phyloP scores from a whole-genome alignment of 2,888 invertebrate genomes.

The Rhagium mordax region DNA sequence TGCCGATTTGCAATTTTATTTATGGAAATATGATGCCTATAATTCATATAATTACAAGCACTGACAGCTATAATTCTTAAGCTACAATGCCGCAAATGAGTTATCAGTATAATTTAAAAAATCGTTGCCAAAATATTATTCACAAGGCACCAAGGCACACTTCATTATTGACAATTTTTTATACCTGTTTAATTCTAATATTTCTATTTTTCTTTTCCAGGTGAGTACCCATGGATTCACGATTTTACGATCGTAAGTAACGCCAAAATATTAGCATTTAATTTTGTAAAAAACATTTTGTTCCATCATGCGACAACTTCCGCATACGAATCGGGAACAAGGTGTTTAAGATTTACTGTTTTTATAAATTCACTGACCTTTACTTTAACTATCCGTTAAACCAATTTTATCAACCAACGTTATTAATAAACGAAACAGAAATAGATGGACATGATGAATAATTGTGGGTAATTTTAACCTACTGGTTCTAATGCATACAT shows the following conservation, averaged over 20 bases:
- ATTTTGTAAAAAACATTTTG: background rate
- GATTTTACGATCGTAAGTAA: background rate
- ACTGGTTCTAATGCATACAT: background rate
- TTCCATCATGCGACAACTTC: background rate
- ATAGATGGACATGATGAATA: background rate
- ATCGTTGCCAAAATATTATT: too few species aligned
- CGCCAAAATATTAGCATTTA: background rate
- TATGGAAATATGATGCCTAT: constrained; percentile 6
- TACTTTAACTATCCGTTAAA: constrained; percentile 1
- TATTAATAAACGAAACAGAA: background rate
- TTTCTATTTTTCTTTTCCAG: background rate
- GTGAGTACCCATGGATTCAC: constrained; percentile 1
- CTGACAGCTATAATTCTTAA: constrained; percentile 12
- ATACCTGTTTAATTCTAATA: background rate
- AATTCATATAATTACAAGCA: constrained; percentile 20
- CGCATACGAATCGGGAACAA: background rate
- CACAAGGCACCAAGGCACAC: too few species aligned
- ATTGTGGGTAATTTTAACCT: background rate
- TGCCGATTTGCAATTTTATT: constrained; percentile 8
- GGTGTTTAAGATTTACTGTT: constrained; percentile 8
- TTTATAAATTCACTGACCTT: constrained; percentile 17
- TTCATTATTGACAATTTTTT: too few species aligned
- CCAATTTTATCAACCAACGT: background rate
- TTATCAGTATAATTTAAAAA: background rate
- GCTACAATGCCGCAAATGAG: background rate